Conservation (phyloP, 2,888 invertebrate genomes). For the Orthosia cruda region DNA sequence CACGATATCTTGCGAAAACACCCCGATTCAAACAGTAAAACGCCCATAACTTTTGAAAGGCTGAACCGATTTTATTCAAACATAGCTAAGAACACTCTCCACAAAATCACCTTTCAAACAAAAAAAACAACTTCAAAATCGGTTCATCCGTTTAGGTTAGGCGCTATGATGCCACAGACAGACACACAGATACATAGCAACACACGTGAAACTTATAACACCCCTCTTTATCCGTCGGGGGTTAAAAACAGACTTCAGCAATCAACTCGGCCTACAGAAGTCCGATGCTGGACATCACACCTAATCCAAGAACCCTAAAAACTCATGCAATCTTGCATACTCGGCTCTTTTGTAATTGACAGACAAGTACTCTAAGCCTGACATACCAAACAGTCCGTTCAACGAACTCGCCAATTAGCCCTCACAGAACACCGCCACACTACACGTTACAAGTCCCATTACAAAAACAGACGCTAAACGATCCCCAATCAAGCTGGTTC, state of each 20-base stretch:
- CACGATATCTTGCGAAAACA: too few species aligned
- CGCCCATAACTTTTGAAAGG: too few species aligned
- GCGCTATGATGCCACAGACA: too few species aligned
- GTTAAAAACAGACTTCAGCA: neutral
- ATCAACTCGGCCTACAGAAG: neutral
- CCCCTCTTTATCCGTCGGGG: too few species aligned
- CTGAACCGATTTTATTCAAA: too few species aligned
- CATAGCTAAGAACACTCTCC: too few species aligned
- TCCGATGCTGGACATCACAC: neutral
- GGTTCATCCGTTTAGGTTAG: too few species aligned
- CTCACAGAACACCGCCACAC: neutral
- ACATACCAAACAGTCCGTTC: neutral
- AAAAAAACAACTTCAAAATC: too few species aligned
- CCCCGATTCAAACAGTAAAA: too few species aligned
- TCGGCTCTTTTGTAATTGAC: neutral
- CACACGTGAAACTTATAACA: too few species aligned
- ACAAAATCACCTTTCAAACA: too few species aligned
- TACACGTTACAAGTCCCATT: constrained; percentile 4
- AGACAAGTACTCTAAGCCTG: neutral
- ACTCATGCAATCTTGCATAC: neutral
- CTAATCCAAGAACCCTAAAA: neutral
- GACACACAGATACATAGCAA: too few species aligned
- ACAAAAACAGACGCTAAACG: constrained; percentile 40
- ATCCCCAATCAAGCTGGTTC: constrained; percentile 46
- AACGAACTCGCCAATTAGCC: neutral